phyloP scores from a whole-genome alignment of 2,113 vertebrate species.

The Percopsis transmontana region DNA sequence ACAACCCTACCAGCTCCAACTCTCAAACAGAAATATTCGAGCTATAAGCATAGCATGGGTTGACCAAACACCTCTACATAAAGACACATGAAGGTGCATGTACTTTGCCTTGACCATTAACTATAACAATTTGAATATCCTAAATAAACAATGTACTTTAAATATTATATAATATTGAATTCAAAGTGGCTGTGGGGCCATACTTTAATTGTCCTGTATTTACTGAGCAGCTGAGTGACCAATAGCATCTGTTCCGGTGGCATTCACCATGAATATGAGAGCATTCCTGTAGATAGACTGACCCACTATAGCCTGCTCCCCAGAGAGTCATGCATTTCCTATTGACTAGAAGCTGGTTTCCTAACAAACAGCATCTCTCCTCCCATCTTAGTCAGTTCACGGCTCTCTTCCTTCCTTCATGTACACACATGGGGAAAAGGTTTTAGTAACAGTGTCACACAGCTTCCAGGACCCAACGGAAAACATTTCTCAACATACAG shows the following conservation, averaged over 20 bases:
- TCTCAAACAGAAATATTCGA: background rate
- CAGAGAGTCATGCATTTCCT: conserved; percentile 51
- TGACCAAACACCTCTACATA: background rate
- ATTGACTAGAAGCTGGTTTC: conserved; percentile 52
- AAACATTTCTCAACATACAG: conserved; percentile 32
- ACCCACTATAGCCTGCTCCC: conserved; percentile 29
- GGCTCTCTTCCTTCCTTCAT: conserved; percentile 47
- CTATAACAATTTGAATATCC: too few relatives aligned
- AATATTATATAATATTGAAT: too few relatives aligned
- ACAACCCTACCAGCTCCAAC: background rate
- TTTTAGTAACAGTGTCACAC: background rate
- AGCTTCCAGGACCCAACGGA: too few relatives aligned
- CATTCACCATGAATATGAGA: conserved; percentile 40
- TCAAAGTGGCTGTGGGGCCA: too few relatives aligned
- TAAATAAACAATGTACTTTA: too few relatives aligned
- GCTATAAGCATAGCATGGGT: background rate
- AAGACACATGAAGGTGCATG: background rate
- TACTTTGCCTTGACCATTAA: background rate
- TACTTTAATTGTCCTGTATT: background rate
- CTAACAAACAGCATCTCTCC: conserved; percentile 49
- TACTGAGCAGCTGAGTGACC: conserved; percentile 26
- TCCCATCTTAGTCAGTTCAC: conserved; percentile 45
- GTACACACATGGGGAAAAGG: conserved; percentile 15
- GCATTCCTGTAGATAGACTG: conserved; percentile 46
- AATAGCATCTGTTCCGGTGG: conserved; percentile 23